Evolutionary conservation across 1,140 invertebrate species (phyloP).

Genomic region (Ptiloglossa arizonensis): DNA sequence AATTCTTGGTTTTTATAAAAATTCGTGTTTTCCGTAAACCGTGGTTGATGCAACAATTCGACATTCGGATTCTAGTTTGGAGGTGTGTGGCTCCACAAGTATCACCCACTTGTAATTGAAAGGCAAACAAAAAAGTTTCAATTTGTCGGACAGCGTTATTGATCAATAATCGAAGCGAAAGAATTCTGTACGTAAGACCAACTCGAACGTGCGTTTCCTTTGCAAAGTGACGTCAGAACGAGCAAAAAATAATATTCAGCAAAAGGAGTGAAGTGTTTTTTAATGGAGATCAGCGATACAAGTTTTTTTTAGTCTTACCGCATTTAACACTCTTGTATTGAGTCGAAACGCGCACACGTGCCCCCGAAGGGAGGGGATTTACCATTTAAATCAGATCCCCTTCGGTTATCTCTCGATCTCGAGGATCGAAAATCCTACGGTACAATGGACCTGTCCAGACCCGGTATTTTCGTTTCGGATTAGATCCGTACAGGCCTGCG

Average conservation of each 20-base stretch:
- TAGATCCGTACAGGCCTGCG: slow-evolving; percentile 39
- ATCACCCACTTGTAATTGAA: too few relatives aligned
- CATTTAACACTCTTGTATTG: not conserved
- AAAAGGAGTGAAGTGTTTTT: not conserved
- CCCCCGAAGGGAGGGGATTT: slow-evolving; percentile 47
- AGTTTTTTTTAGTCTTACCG: not conserved
- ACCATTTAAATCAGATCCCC: slow-evolving; percentile 64
- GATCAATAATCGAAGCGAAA: too few relatives aligned
- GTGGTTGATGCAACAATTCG: too few relatives aligned
- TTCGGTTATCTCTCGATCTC: slow-evolving; percentile 60
- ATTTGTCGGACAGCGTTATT: too few relatives aligned
- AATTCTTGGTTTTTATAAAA: too few relatives aligned
- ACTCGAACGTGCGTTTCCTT: too few relatives aligned
- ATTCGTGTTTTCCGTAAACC: too few relatives aligned
- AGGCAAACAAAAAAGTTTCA: too few relatives aligned
- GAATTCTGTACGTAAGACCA: too few relatives aligned
- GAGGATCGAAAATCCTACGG: slow-evolving; percentile 54
- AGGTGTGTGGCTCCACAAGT: too few relatives aligned
- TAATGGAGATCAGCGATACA: slow-evolving; percentile 6
- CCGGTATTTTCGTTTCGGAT: slow-evolving; percentile 66
- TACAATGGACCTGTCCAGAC: slow-evolving; percentile 52
- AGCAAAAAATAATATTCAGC: not conserved
- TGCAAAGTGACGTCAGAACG: too few relatives aligned
- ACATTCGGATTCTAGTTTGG: too few relatives aligned
- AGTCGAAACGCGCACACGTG: slow-evolving; percentile 53